Evolutionary conservation across 2,797 vertebrate genomes (phyloP).

Genomic region (Spatula clypeata): DNA sequence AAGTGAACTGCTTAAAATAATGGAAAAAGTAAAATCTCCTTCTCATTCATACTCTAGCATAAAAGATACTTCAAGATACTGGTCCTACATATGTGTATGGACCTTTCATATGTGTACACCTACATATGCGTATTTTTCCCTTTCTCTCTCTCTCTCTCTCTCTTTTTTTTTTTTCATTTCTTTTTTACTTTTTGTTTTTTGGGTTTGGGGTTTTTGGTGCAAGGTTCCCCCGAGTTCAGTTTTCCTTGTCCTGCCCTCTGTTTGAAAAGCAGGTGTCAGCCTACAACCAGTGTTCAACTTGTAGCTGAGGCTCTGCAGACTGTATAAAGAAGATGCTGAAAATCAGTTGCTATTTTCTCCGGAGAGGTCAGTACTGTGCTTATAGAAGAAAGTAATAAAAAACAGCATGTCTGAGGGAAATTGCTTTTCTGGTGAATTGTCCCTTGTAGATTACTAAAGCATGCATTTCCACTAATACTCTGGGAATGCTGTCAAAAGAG

Average conservation of each 20-base stretch:
- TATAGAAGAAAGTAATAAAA: constrained; percentile 75
- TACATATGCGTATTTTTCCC: neutral
- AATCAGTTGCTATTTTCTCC: constrained; percentile 59
- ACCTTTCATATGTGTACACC: too few relatives aligned
- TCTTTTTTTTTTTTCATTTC: too few relatives aligned
- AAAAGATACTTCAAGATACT: neutral
- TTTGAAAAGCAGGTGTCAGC: constrained; percentile 70
- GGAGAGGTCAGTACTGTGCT: constrained; percentile 53
- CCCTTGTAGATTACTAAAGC: constrained; percentile 67
- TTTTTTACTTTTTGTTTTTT: neutral
- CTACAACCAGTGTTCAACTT: constrained; percentile 53
- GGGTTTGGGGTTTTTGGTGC: neutral
- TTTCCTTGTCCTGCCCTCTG: constrained; percentile 32
- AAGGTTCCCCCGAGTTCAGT: neutral
- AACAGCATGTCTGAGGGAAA: constrained; percentile 61
- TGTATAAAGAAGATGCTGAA: constrained; percentile 50
- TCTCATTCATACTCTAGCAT: neutral
- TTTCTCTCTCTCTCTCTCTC: neutral
- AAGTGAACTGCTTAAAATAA: neutral
- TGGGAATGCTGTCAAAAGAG: constrained; percentile 62
- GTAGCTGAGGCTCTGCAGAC: constrained; percentile 37
- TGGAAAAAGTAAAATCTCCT: neutral
- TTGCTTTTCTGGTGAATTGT: constrained; percentile 74
- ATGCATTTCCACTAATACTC: constrained; percentile 51
- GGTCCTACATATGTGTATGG: neutral